Evolutionary conservation across 2,797 vertebrate genomes (phyloP).

Genomic region (Bradypodion ventrale): DNA sequence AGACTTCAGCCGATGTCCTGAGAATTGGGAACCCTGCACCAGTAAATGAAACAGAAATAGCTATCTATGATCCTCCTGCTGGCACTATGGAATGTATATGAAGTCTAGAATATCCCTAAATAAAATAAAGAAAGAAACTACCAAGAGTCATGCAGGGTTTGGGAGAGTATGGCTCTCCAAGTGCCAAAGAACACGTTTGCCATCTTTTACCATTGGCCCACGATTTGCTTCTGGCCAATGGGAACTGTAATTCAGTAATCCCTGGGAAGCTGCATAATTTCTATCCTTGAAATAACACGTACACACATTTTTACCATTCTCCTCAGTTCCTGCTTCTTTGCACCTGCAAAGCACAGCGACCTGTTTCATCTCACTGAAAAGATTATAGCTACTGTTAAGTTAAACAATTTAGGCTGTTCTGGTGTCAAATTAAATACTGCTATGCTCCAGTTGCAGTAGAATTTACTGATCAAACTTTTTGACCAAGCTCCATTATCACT

Average conservation of each 20-base stretch:
- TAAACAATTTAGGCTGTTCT: conserved; percentile 11
- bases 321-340: not conserved
- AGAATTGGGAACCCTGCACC: too few species aligned
- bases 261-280: not conserved
- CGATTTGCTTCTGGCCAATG: not conserved
- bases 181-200: not conserved
- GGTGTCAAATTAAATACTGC: not conserved
- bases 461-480: conserved; percentile 38
- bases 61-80: not conserved
- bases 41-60: too few species aligned
- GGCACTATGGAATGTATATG: not conserved
- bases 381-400: not conserved
- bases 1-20: too few species aligned
- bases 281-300: not conserved
- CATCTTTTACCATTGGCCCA: not conserved
- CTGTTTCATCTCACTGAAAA: not conserved
- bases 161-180: not conserved
- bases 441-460: conserved; percentile 17
- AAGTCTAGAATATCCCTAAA: not conserved
- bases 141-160: not conserved
- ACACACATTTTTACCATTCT: not conserved
- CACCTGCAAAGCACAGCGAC: not conserved
- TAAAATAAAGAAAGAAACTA: too few species aligned
- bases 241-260: not conserved
- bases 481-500: conserved; percentile 8